Percentiles rank a stretch among this genome's conserved stretches.
Evolutionary conservation across 2,797 vertebrate genomes (phyloP).

Genomic region (Acestrorhynchus altus): DNA sequence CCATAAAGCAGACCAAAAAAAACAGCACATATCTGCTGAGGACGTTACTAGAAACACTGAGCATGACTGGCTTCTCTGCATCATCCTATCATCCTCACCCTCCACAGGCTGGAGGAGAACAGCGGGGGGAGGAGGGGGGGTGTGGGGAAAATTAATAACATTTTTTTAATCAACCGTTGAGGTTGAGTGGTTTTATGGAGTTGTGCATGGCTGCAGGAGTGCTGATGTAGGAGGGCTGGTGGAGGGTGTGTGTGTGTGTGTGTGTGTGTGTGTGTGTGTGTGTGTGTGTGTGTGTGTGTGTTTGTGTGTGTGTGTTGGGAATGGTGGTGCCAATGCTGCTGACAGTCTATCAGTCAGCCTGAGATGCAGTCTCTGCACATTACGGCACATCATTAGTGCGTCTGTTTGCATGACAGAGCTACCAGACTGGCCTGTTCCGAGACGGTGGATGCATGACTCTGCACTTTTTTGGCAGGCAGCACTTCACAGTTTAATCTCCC

Average conservation of each 20-base stretch:
- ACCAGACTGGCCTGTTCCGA: constrained; percentile 1
- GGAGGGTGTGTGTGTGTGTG: not conserved
- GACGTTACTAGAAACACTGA: constrained; percentile 23
- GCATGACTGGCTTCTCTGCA: constrained; percentile 15
- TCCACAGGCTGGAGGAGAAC: constrained; percentile 26
- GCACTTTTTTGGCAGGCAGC: constrained; percentile 53
- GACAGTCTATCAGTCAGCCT: constrained; percentile 61
- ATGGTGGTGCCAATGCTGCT: constrained; percentile 4
- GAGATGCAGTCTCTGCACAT: constrained; percentile 39
- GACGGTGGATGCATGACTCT: constrained; percentile 57
- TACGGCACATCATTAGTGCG: constrained; percentile 54
- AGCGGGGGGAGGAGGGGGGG: constrained; percentile 4
- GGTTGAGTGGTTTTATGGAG: constrained; percentile 62
- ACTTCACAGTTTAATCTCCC: constrained; percentile 31
- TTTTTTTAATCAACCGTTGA: constrained; percentile 59
- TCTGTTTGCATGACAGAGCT: constrained; percentile 37
- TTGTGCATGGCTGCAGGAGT: constrained; percentile 36
- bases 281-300: no score
- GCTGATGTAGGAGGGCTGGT: constrained; percentile 44
- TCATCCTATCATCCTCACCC: constrained; percentile 17
- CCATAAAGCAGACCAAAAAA: constrained; percentile 10
- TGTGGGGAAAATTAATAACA: constrained; percentile 38
- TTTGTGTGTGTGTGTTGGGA: no score
- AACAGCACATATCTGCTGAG: not conserved
- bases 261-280: no score